Base-by-base conservation (phyloP, 2,113 vertebrate species). In the Gavia stellata region DNA sequence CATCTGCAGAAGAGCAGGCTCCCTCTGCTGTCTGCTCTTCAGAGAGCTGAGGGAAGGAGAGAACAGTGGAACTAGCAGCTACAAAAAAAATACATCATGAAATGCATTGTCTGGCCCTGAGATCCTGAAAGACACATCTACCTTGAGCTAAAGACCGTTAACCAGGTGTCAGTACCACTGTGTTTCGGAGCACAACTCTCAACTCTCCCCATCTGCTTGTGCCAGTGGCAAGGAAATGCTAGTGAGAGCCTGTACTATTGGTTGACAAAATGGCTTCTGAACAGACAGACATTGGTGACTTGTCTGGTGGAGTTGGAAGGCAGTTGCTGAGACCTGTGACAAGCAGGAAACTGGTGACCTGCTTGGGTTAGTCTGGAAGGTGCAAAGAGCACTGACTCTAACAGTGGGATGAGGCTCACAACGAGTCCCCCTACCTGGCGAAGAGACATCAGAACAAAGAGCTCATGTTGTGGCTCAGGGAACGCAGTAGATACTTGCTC, bases 1-100 rank as follows among this genome's bases (percentile, higher is more conserved):
- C 4, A 12, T 44, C 61, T 86, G 77, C 62, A 66, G 81, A 79
- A 49, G 58, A 90, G 67, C 92, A 93, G 62, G 66, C 96, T 96
- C 95, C 91, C 94, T 89, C 95, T 96, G 93, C 86, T 68, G 94
- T 53, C 92, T 31, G 59, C 80, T 68, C 44, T 10, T 33, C 47
- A 45, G 74, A 67, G 45, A 73, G 75, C 88, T 20, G 19, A 44
- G 80, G 19, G 40, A 24, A 49, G 21, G 68, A 71, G 89, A 38
- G 42, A 67, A 17, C 56, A 38, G 38, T 26, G 42, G 16, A 14
- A 34, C 49, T 5, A 47, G 18, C 85, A 91, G 79, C 79, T 45
- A 3, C n/a, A 44, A 86, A 86, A 16, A 56, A 56, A 34, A 56
- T 12, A 17, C 45, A 29, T 12, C 34, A 3, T 8, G 28, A 17